Percentiles rank a stretch among this genome's conserved stretches.
Evolutionary conservation across 2,888 invertebrate species (phyloP).

Genomic region (Cephonodes hylas): DNA sequence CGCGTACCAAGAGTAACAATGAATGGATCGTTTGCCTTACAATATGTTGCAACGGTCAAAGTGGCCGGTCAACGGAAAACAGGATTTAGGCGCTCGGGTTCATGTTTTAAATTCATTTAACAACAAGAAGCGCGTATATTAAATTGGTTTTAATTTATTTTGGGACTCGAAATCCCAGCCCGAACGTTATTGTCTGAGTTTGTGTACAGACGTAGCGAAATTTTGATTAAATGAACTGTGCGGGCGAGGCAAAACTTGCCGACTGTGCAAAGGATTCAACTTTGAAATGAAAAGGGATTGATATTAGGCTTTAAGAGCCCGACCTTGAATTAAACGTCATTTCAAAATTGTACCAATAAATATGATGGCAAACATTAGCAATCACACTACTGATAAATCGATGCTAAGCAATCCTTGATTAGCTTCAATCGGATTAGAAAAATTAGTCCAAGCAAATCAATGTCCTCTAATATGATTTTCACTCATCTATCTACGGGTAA

Average conservation of each 20-base stretch:
- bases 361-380: too few relatives aligned
- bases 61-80: slow-evolving; percentile 42
- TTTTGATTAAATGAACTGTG: slow-evolving; percentile 2
- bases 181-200: slow-evolving; percentile 37
- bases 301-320: neutral
- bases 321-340: too few relatives aligned
- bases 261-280: neutral
- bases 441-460: neutral
- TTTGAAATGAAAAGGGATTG: neutral
- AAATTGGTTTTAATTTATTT: slow-evolving; percentile 64
- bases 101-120: slow-evolving; percentile 9
- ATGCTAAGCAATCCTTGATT: too few relatives aligned
- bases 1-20: slow-evolving; percentile 67
- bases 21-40: slow-evolving; percentile 78
- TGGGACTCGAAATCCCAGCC: slow-evolving; percentile 51
- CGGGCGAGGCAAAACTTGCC: neutral
- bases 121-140: slow-evolving; percentile 35
- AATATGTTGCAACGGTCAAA: slow-evolving; percentile 74
- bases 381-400: too few relatives aligned
- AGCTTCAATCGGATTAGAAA: too few relatives aligned
- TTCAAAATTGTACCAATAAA: too few relatives aligned
- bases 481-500: neutral
- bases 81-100: slow-evolving; percentile 33
- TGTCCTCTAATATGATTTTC: too few relatives aligned
- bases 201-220: neutral